phyloP scores from a whole-genome alignment of 1,140 invertebrate species.

The Nasonia longicornis region DNA sequence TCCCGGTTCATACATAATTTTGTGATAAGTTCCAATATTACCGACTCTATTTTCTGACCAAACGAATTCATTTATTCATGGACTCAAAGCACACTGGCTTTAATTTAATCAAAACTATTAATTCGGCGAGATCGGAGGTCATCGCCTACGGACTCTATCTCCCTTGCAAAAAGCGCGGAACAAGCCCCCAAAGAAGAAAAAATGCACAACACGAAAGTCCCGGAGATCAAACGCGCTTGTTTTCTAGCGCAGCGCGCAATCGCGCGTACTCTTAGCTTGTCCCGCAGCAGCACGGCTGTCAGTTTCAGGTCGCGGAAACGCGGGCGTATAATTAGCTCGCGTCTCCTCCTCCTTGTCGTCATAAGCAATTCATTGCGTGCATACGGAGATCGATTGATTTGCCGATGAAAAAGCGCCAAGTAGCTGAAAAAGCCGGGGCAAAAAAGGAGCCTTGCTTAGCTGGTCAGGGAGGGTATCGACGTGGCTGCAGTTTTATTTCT shows the following conservation, averaged over 20 bases:
- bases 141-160: no score
- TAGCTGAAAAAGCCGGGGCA: no score
- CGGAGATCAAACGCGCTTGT: neutral
- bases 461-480: neutral
- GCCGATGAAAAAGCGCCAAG: no score
- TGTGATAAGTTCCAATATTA: no score
- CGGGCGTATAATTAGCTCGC: neutral
- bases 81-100: no score
- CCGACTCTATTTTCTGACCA: no score
- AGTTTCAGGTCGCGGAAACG: neutral
- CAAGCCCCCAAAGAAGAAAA: neutral
- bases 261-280: neutral
- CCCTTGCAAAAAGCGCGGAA: no score
- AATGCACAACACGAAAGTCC: neutral
- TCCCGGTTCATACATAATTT: no score
- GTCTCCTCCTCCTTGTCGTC: neutral
- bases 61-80: no score
- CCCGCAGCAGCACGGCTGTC: neutral
- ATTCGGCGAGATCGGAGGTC: no score
- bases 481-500: no score
- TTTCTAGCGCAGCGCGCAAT: neutral
- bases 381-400: neutral
- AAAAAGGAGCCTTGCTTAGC: neutral
- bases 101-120: no score
- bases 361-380: conserved; percentile 23